Base-by-base conservation (phyloP, 2,113 vertebrate genomes). In the Origma solitaria region DNA sequence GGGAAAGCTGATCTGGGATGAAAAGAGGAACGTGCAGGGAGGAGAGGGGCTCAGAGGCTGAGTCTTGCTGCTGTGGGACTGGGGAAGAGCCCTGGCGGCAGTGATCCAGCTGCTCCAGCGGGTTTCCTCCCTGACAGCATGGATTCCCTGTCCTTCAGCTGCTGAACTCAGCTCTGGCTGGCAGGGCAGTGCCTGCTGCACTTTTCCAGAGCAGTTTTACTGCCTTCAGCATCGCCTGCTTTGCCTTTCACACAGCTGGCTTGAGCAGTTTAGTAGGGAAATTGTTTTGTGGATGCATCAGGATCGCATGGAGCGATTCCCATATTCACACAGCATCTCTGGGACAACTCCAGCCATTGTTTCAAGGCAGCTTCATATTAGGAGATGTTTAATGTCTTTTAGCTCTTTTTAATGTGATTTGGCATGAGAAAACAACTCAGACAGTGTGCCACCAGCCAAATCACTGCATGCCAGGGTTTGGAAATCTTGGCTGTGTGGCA, bases 301-400 rank as follows among this genome's bases (percentile, higher is more conserved):
- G 78, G 61, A 80, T 76, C 71, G 58, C 54, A 70, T 82, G 78
- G 88, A 96, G 75, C 17, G 21, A 44, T 93, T 91, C 75, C 87
- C 51, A 50, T 70, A 91, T 47, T 90, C 90, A 53, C 40, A 70
- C 28, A 88, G 56, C 58, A 68, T 90, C 58, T 51, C 71, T 97
- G 95, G 94, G 78, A 93, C 54, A 42, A 21, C 62, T 93, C 90
- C 92, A 97, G 75, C 51, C 82, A 96, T 94, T 95, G 94, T 95
- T 95, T 88, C 79, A 68, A 88, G 47, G 56, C 79, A 88, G 30
- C 51, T 90, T 91, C 47, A 30, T 88, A 71, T 88, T 91, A 86
- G 79, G 82, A 94, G 58, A 71, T 27, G 21, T 80, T 92, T 93
- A 75, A 88, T 81, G 69, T 66, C 28, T 28, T 88, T 93, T 85